phyloP scores from a whole-genome alignment of 2,113 vertebrate species.

The Ranitomeya imitator region DNA sequence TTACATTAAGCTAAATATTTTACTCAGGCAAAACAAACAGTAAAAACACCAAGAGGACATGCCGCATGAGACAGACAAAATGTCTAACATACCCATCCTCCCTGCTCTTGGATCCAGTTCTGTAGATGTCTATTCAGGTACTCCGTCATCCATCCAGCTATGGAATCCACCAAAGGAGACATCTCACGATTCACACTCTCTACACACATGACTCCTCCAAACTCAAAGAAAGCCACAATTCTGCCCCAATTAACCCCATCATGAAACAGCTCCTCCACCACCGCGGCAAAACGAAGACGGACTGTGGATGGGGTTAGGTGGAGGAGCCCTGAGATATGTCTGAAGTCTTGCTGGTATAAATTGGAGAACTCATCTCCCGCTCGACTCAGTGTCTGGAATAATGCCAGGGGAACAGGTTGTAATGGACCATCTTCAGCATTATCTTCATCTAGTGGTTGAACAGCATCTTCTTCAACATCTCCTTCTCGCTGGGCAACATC shows the following conservation, averaged over 20 bases:
- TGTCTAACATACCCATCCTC: conserved; percentile 91
- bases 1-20: not conserved
- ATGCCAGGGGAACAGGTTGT: conserved; percentile 71
- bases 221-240: conserved; percentile 98
- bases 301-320: conserved; percentile 87
- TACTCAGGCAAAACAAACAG: not conserved
- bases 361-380: conserved; percentile 91
- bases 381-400: conserved; percentile 86
- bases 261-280: conserved; percentile 96
- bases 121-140: conserved; percentile 93
- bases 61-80: not conserved
- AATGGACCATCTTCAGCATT: conserved; percentile 30
- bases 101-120: conserved; percentile 97
- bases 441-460: conserved; percentile 23
- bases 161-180: conserved; percentile 87
- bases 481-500: conserved; percentile 30
- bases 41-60: not conserved
- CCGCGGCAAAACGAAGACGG: conserved; percentile 85
- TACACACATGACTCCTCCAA: conserved; percentile 92
- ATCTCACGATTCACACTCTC: conserved; percentile 92
- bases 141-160: conserved; percentile 95
- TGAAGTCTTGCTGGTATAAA: conserved; percentile 89
- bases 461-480: not conserved
- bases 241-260: conserved; percentile 98
- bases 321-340: conserved; percentile 91